Evolutionary conservation across 2,888 invertebrate species (phyloP).

Genomic region (Phengaris arion): DNA sequence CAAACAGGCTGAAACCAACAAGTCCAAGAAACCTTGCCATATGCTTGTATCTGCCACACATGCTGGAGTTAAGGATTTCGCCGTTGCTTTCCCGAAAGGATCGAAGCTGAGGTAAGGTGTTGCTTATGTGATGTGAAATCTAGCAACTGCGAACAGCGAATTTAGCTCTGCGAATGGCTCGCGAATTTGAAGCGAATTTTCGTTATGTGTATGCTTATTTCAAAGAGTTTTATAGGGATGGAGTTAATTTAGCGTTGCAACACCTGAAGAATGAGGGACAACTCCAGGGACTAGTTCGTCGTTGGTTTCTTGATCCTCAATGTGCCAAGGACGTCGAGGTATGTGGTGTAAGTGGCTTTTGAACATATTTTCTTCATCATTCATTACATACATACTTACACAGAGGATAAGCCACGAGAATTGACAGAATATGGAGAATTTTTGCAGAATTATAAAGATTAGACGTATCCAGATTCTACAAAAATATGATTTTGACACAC

Average conservation of each 20-base stretch:
- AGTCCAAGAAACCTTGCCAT: constrained; percentile 88
- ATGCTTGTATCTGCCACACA: constrained; percentile 94
- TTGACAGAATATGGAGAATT: not conserved
- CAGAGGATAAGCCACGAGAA: not conserved
- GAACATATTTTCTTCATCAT: not conserved
- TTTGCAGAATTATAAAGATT: not conserved
- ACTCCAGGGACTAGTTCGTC: constrained; percentile 92
- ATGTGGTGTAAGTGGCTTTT: constrained; percentile 19
- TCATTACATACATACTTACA: not conserved
- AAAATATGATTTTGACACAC: not conserved
- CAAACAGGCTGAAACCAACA: constrained; percentile 12
- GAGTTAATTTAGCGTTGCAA: constrained; percentile 94
- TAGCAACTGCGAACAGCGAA: constrained; percentile 42
- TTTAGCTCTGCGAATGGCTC: constrained; percentile 34
- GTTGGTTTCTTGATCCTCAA: constrained; percentile 85
- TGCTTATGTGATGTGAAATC: not conserved
- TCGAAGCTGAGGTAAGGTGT: constrained; percentile 88
- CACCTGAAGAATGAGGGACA: constrained; percentile 95
- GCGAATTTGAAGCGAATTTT: constrained; percentile 3
- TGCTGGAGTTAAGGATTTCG: constrained; percentile 86
- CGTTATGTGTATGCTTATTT: not conserved
- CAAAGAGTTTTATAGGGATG: constrained; percentile 83
- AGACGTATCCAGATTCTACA: not conserved
- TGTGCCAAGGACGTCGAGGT: constrained; percentile 48
- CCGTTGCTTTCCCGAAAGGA: constrained; percentile 95